Evolutionary conservation across 2,113 vertebrate species (phyloP).

Genomic region (Polyodon spathula): DNA sequence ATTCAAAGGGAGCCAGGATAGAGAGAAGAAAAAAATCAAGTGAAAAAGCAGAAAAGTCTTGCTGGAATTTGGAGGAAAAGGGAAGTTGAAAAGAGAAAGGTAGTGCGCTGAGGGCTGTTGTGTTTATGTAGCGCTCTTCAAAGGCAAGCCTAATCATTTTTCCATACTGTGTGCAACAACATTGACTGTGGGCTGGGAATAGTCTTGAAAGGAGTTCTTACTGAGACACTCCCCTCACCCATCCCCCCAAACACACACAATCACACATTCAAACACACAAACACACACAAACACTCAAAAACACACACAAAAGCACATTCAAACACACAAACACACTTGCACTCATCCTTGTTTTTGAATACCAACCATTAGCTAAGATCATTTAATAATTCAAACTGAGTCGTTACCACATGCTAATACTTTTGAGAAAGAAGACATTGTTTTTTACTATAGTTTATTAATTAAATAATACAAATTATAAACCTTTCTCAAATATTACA

Average conservation of each 20-base stretch:
- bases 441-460: too few species aligned
- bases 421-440: too few species aligned
- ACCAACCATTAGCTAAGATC: too few species aligned
- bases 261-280: not conserved
- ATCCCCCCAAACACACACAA: conserved; percentile 3
- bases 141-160: conserved; percentile 62
- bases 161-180: conserved; percentile 51
- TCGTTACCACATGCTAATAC: too few species aligned
- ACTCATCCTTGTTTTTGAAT: too few species aligned
- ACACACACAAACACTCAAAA: too few species aligned
- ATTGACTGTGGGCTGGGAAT: conserved; percentile 43
- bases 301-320: too few species aligned
- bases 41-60: conserved; percentile 53
- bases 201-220: conserved; percentile 33
- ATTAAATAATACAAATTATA: too few species aligned
- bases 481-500: too few species aligned
- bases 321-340: too few species aligned
- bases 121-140: conserved; percentile 68
- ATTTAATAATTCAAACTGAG: too few species aligned
- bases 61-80: conserved; percentile 36
- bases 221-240: conserved; percentile 29
- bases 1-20: conserved; percentile 8
- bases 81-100: conserved; percentile 37
- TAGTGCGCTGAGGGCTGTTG: conserved; percentile 51
- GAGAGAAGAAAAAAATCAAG: conserved; percentile 32